Evolutionary conservation across 2,888 invertebrate species (phyloP), one percentile per base, ranked within the genome.

Genomic region (Dastarcus helophoroides): DNA sequence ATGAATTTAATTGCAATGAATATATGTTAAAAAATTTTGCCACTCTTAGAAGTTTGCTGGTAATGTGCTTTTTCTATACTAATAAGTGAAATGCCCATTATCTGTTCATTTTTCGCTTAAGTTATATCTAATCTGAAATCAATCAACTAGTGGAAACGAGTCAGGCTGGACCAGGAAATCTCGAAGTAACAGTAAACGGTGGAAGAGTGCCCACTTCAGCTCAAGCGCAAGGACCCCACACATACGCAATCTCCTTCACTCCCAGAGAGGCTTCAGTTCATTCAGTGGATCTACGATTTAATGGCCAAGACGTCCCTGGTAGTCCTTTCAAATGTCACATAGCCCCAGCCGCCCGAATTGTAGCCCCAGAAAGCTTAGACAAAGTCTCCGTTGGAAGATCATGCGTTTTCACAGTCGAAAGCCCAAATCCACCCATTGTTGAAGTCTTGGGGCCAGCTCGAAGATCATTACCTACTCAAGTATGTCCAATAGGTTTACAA

Each of bases 171-270:
- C 93, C 97, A 1, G 98, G 98, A 12, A 97, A 98, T 62, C 67
- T 98, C 23, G 97, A 98, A 62, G 97, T 98, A 35, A 93, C 94
- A 0, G 95, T 98, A 14, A 97, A 98, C 54, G 93, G 94, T 4
- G 97, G 97, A 0, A 75, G 91, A 37, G 94, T 97, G 16, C 93
- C 95, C 0, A 94, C 94, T 0, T 90, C 90, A 13, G 94, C 94
- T 7, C 91, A 94, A 54, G 91, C 91, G 1, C 90, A 94, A 56
- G 95, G 95, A 15, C 90, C 93, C 14, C 90, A 93, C 54, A 88
- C 86, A 0, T 95, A 94, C 59, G 90, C 91, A 14, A 95, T 97
- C 47, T 93, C 94, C 16, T 98, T 98, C 62, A 88, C 93, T 5
- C 97, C 97, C 0, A 74, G 90, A 23, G 89, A 91, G 53, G 79